Base-by-base conservation (phyloP, 2,888 invertebrate genomes). In the Bellardia pandia region DNA sequence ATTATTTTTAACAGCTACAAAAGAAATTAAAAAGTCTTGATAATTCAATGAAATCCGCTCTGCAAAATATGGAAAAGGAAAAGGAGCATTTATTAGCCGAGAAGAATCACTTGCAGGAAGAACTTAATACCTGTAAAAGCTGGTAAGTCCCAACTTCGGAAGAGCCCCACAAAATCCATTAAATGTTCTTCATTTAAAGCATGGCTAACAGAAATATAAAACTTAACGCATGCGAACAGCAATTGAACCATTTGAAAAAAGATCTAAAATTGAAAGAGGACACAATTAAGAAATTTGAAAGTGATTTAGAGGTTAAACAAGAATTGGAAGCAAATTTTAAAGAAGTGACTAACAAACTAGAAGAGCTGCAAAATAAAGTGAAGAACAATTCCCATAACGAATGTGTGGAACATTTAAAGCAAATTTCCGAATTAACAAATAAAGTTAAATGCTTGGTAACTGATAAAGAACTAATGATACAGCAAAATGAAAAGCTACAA, bases 241-340 rank as follows among this genome's bases (percentile, higher is more conserved):
- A 88, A 74, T 33, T 89, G 23, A 78, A 16, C 8, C 81, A 87
- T 5, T 88, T 89, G 3, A 89, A 84, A 66, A 80, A 78, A 6
- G 87, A 88, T 8, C 56, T 86, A 7, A 79, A 88, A 33, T 16
- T 48, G 0, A 86, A 85, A 83, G 48, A 0, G 30, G 89, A 89
- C 40, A 40, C 9, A 9, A 82, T 88, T 23, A 69, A 83, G 53
- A 88, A 77, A 14, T 66, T 90, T 13, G 89, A 89, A 84, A 53
- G 16, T 6, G 89, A 90, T 3, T 71, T 89, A 6, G 37, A 71
- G n/a, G 69, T 62, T 45, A 60, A 85, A 9, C 62, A 82, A 14
- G 86, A 81, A 45, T 60, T 90, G 16, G 87, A 88, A 77, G 37
- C 5, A 0, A 86, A 88, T 2, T 84, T 89, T 13, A 74, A 77